Percentiles rank a stretch among this genome's conserved stretches.
phyloP scores from a whole-genome alignment of 2,113 vertebrate genomes.

The Aramus guarauna region DNA sequence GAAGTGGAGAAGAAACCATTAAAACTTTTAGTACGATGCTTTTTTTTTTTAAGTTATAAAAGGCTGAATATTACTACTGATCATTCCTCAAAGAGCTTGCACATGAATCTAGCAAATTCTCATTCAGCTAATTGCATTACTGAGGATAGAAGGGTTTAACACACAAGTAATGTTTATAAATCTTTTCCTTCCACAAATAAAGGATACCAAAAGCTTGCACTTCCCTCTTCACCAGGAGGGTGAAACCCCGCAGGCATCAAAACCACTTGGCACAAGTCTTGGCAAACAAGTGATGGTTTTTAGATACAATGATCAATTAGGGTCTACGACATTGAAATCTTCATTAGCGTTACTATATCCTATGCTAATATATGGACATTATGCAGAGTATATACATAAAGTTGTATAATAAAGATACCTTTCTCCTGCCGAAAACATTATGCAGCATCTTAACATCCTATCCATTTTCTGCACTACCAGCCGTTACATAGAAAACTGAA shows the following conservation, averaged over 20 bases:
- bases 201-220: background rate
- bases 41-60: background rate
- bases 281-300: background rate
- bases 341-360: background rate
- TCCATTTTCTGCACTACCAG: background rate
- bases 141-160: background rate
- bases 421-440: background rate
- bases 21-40: background rate
- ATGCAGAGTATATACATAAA: background rate
- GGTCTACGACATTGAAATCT: background rate
- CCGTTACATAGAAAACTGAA: accelerated
- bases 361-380: background rate
- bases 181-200: background rate
- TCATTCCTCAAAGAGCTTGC: background rate
- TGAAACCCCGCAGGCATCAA: background rate
- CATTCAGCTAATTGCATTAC: background rate
- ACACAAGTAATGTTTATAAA: background rate
- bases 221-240: background rate
- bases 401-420: background rate
- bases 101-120: background rate
- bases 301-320: background rate
- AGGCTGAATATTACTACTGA: background rate
- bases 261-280: background rate
- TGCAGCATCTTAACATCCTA: background rate
- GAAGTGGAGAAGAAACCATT: background rate